Conservation (phyloP, 2,113 vertebrate species). For the Seriola aureovittata region DNA sequence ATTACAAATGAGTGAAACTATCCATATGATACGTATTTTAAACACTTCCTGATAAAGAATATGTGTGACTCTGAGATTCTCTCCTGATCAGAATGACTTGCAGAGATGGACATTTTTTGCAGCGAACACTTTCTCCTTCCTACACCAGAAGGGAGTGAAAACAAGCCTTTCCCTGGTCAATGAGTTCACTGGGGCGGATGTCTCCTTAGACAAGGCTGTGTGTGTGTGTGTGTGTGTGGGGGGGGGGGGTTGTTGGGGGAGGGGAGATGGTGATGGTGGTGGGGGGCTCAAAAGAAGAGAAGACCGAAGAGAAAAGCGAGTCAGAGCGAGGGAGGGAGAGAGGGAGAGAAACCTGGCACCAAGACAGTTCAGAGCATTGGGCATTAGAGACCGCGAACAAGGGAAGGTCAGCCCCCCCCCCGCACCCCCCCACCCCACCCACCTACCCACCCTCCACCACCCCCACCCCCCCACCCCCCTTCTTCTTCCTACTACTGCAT, state of each 20-base stretch:
- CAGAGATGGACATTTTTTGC: slow-evolving; percentile 57
- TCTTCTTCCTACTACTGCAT: slow-evolving; percentile 59
- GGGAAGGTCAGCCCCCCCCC: slow-evolving; percentile 75
- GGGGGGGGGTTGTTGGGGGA: slow-evolving; percentile 27
- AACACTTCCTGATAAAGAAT: not conserved
- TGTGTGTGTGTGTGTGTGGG: not conserved
- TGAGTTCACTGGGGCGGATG: slow-evolving; percentile 78
- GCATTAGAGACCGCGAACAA: slow-evolving; percentile 67
- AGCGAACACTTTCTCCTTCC: slow-evolving; percentile 51
- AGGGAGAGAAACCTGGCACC: slow-evolving; percentile 74
- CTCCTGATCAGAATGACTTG: slow-evolving; percentile 20
- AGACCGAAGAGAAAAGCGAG: slow-evolving; percentile 65
- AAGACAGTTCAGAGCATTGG: slow-evolving; percentile 58
- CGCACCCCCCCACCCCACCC: too few species aligned
- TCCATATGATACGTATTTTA: not conserved
- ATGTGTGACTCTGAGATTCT: not conserved
- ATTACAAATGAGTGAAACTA: not conserved
- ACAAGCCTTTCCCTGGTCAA: slow-evolving; percentile 79
- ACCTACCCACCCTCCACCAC: too few species aligned
- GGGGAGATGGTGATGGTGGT: slow-evolving; percentile 13
- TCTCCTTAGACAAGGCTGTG: slow-evolving; percentile 61
- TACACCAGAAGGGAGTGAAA: slow-evolving; percentile 69
- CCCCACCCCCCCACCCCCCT: not conserved
- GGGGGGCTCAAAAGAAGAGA: slow-evolving; percentile 60
- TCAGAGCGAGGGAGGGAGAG: slow-evolving; percentile 50